Percentiles rank a stretch among this genome's conserved stretches.
phyloP scores from a whole-genome alignment of 2,113 vertebrate genomes.

The Potamarius usumacintae region DNA sequence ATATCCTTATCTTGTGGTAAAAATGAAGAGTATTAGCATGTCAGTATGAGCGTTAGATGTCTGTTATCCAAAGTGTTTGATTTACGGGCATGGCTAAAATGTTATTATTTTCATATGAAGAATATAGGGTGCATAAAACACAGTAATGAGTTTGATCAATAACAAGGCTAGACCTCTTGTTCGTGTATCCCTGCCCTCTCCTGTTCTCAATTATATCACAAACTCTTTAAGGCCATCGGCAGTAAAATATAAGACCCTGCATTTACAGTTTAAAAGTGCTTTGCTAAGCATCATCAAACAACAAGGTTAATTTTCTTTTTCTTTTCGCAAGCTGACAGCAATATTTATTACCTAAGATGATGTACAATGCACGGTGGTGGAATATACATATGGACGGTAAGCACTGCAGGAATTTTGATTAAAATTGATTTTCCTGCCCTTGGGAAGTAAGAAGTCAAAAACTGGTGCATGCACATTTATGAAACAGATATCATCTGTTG shows the following conservation, averaged over 20 bases:
- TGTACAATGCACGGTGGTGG: constrained; percentile 79
- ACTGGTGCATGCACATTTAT: constrained; percentile 95
- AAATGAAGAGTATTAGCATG: constrained; percentile 56
- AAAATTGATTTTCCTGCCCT: constrained; percentile 96
- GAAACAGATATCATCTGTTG: constrained; percentile 95
- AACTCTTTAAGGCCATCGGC: constrained; percentile 73
- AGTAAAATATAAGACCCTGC: constrained; percentile 69
- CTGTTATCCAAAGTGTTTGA: constrained; percentile 46
- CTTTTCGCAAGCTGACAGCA: constrained; percentile 63
- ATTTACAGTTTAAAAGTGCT: constrained; percentile 68
- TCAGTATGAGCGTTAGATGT: constrained; percentile 58
- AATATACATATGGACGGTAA: constrained; percentile 83
- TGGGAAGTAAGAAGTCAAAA: constrained; percentile 91
- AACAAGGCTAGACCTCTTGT: constrained; percentile 52
- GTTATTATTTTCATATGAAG: constrained; percentile 42
- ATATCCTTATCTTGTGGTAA: constrained; percentile 11
- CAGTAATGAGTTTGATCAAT: constrained; percentile 54
- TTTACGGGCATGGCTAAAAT: constrained; percentile 39
- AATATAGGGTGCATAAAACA: constrained; percentile 49
- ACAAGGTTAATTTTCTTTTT: constrained; percentile 69
- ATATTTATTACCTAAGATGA: constrained; percentile 85
- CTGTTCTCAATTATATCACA: constrained; percentile 67
- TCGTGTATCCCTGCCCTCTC: constrained; percentile 52
- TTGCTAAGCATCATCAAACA: constrained; percentile 70
- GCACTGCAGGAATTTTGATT: constrained; percentile 89